These are phyloP conservation scores for Psittacula echo DNA, from an alignment of 2,797 vertebrate species.

Conservation along the genomic window DNA sequence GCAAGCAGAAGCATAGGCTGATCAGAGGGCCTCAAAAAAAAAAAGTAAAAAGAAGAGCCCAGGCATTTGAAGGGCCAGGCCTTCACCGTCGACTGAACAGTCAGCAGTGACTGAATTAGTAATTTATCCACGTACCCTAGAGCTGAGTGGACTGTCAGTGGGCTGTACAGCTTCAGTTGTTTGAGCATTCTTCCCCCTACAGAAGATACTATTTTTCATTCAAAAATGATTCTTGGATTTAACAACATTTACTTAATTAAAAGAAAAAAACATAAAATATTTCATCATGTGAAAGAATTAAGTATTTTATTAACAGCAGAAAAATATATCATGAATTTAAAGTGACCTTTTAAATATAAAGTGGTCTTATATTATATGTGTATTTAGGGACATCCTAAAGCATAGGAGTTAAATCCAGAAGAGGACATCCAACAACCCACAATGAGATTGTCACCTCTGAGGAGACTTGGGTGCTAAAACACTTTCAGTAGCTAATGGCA, in stretches of 20 bases:
- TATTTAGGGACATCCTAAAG: not conserved
- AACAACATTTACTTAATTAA: not conserved
- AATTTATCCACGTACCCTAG: not conserved
- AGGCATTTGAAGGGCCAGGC: not conserved
- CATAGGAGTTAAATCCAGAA: not conserved
- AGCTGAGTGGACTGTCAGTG: not conserved
- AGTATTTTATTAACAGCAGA: not conserved
- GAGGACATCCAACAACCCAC: not conserved
- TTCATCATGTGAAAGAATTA: not conserved
- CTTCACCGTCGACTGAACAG: not conserved
- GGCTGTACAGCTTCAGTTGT: not conserved
- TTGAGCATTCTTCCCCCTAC: accelerated
- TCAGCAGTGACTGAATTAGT: not conserved
- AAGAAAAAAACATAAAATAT: not conserved
- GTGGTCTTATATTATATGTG: not conserved
- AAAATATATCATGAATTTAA: not conserved
- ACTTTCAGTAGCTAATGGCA: not conserved
- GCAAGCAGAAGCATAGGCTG: not conserved
- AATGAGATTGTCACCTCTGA: not conserved
- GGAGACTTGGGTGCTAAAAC: not conserved
- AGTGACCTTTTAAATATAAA: not conserved
- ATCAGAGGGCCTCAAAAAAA: not conserved
- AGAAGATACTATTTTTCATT: not conserved
- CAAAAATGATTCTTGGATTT: not conserved
- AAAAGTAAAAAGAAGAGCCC: not conserved